phyloP scores from a whole-genome alignment of 2,888 invertebrate species.

The Sinodicranocentrus sp. region DNA sequence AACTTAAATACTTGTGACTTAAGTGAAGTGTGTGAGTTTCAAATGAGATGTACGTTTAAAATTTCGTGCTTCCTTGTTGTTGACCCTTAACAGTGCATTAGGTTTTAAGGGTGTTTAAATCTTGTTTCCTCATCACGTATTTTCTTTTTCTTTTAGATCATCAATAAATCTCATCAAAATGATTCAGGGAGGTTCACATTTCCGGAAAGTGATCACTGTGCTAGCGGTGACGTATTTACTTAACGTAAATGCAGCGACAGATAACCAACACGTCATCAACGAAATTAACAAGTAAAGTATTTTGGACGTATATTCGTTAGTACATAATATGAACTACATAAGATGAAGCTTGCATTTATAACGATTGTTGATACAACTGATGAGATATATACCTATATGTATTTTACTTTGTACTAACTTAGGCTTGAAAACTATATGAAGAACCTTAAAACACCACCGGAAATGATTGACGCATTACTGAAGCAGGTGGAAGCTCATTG shows the following conservation, averaged over 20 bases:
- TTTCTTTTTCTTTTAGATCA: background rate
- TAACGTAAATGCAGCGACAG: slow-evolving; percentile 55
- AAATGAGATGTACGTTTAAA: too few relatives aligned
- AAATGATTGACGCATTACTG: slow-evolving; percentile 66
- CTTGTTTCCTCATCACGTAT: background rate
- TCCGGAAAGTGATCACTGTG: slow-evolving; percentile 50
- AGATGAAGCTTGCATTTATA: too few relatives aligned
- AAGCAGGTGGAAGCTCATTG: slow-evolving; percentile 70
- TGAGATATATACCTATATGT: too few relatives aligned
- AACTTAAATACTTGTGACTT: too few relatives aligned
- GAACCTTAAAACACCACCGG: slow-evolving; percentile 63
- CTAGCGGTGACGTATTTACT: slow-evolving; percentile 49
- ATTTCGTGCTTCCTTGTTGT: too few relatives aligned
- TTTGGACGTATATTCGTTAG: background rate
- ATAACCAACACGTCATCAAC: slow-evolving; percentile 55
- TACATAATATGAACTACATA: too few relatives aligned
- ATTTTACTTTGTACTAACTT: too few relatives aligned
- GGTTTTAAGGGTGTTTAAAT: too few relatives aligned
- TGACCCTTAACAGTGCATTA: too few relatives aligned
- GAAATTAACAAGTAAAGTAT: slow-evolving; percentile 64
- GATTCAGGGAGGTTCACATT: slow-evolving; percentile 50
- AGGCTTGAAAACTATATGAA: slow-evolving; percentile 60
- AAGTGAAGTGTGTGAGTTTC: too few relatives aligned
- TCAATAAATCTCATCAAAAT: slow-evolving; percentile 14
- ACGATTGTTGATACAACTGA: background rate